These are phyloP conservation scores for Eristalinus sepulchralis DNA, from an alignment of 2,888 invertebrate species.

Conservation along the genomic window DNA sequence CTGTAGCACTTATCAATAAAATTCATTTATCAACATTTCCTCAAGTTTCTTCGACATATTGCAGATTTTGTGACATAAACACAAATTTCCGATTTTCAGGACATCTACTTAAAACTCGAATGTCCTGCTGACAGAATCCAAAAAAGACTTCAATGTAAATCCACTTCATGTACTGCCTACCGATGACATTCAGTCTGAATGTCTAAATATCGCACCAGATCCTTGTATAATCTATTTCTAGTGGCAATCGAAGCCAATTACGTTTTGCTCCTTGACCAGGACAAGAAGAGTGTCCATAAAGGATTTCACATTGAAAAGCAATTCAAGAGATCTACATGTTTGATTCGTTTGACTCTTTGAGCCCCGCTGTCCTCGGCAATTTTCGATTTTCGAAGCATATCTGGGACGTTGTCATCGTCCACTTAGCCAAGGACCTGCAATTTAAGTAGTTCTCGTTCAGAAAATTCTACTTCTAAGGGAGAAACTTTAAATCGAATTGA, in stretches of 20 bases:
- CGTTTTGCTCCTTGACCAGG: not conserved
- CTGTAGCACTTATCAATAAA: too few species aligned
- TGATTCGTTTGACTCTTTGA: not conserved
- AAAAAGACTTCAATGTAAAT: too few species aligned
- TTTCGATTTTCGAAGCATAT: not conserved
- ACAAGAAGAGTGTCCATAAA: not conserved
- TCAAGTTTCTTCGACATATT: not conserved
- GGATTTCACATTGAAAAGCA: not conserved
- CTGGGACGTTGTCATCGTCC: not conserved
- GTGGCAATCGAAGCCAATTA: not conserved
- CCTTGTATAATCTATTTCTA: not conserved
- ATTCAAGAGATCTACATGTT: not conserved
- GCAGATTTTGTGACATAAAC: not conserved
- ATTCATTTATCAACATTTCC: too few species aligned
- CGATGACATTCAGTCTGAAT: too few species aligned
- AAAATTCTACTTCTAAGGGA: not conserved
- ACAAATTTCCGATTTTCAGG: not conserved
- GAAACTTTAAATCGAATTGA: not conserved
- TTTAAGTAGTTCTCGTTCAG: not conserved
- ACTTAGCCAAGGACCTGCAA: conserved; percentile 7
- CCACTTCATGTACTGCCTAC: too few species aligned
- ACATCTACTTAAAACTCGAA: not conserved
- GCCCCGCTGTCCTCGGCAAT: not conserved
- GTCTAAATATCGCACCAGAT: too few species aligned
- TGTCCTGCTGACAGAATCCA: not conserved